These are phyloP conservation scores for Meteorus sp. DNA, from an alignment of 1,140 invertebrate species.

Conservation along the genomic window DNA sequence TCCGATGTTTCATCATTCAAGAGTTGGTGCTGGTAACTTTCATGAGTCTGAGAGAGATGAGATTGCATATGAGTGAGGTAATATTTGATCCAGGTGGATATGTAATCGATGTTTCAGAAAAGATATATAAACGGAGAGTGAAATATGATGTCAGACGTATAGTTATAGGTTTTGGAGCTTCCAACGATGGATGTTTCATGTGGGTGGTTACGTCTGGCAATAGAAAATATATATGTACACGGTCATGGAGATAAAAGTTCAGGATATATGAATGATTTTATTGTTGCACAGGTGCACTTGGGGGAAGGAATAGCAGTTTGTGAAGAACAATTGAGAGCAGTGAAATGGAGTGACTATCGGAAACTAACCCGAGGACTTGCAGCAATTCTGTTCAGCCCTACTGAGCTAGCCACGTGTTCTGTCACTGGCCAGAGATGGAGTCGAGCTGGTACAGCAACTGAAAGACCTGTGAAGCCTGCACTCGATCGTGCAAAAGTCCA, in stretches of 20 bases:
- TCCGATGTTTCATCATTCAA: too few species aligned
- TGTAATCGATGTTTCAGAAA: too few species aligned
- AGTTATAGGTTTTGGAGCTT: too few species aligned
- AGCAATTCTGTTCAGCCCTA: slow-evolving; percentile 73
- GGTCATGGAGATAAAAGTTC: not conserved
- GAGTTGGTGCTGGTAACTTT: too few species aligned
- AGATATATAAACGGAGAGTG: too few species aligned
- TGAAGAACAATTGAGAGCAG: slow-evolving; percentile 68
- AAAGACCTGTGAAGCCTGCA: slow-evolving; percentile 72
- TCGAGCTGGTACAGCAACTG: slow-evolving; percentile 66
- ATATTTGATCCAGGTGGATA: too few species aligned
- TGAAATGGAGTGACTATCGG: slow-evolving; percentile 74
- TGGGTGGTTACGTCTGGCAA: not conserved
- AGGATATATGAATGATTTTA: not conserved
- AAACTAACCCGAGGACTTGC: slow-evolving; percentile 72
- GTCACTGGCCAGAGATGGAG: slow-evolving; percentile 76
- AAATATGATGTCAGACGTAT: too few species aligned
- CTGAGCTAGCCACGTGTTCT: slow-evolving; percentile 72
- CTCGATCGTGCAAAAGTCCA: slow-evolving; percentile 71
- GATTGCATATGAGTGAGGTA: too few species aligned
- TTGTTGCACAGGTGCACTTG: slow-evolving; percentile 64
- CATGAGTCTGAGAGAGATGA: too few species aligned
- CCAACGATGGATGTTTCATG: too few species aligned
- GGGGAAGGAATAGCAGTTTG: slow-evolving; percentile 72
- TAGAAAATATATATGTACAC: not conserved